These are phyloP conservation scores for Nycticryphes semicollaris DNA, from an alignment of 2,113 vertebrate genomes.

Conservation along the genomic window DNA sequence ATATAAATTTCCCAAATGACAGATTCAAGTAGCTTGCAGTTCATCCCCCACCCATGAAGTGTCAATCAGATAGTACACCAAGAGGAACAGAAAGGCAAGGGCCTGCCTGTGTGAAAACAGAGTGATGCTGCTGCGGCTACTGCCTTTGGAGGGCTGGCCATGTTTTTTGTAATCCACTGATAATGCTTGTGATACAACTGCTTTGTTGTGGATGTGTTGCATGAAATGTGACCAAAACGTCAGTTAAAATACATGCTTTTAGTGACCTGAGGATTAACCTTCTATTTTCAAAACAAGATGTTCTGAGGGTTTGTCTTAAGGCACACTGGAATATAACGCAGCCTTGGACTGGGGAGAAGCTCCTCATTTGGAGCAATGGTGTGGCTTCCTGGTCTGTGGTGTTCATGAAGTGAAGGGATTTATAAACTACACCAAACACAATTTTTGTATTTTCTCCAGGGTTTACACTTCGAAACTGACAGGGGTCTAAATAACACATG, in stretches of 20 bases:
- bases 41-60: rapidly evolving
- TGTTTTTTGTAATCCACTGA: neutral
- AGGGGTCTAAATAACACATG: neutral
- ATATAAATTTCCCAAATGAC: neutral
- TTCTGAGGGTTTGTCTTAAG: neutral
- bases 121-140: neutral
- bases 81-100: neutral
- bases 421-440: neutral
- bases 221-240: neutral
- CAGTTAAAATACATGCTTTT: neutral
- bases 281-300: neutral
- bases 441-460: neutral
- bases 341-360: neutral
- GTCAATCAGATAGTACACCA: neutral
- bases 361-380: neutral
- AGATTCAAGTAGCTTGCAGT: neutral
- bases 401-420: neutral
- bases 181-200: neutral
- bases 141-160: neutral
- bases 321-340: neutral
- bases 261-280: neutral
- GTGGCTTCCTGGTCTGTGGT: neutral
- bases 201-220: neutral
- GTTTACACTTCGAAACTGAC: neutral
- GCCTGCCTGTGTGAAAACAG: neutral